Percentiles rank a stretch among this genome's conserved stretches.
Evolutionary conservation across 2,113 vertebrate species (phyloP).

Genomic region (Apodemus speciosus): DNA sequence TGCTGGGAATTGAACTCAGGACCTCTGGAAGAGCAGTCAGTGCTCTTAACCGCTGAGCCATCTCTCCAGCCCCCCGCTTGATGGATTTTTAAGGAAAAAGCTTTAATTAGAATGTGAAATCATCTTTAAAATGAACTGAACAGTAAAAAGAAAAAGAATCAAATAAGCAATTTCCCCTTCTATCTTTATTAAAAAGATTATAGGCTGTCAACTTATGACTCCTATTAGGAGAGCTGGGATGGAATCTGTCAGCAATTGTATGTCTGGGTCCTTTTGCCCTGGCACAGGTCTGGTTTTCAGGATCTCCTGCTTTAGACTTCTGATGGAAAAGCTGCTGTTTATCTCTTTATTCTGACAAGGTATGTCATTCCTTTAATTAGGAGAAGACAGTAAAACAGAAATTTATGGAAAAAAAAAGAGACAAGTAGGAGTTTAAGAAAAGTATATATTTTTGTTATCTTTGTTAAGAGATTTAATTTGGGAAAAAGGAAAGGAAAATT

Average conservation of each 20-base stretch:
- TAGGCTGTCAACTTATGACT: background rate
- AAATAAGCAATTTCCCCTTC: background rate
- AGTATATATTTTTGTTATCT: background rate
- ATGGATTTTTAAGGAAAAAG: background rate
- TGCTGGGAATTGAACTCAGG: too few species aligned
- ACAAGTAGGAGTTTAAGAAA: background rate
- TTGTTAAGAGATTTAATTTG: background rate
- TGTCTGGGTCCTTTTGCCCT: background rate
- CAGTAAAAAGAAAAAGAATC: background rate
- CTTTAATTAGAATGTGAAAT: background rate
- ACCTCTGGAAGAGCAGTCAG: too few species aligned
- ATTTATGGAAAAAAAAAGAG: background rate
- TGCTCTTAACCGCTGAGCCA: too few species aligned
- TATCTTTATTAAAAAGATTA: background rate
- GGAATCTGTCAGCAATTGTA: background rate
- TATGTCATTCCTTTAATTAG: background rate
- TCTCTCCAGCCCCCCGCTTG: too few species aligned
- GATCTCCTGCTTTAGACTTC: background rate
- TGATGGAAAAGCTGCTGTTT: background rate
- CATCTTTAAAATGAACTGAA: slow-evolving; percentile 23
- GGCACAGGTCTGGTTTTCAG: background rate
- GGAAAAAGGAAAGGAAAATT: background rate
- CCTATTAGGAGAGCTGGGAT: background rate
- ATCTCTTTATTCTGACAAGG: background rate
- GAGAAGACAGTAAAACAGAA: background rate